Conservation (phyloP, 2,797 vertebrate species). For the Parauchenoglanis punctatus region DNA sequence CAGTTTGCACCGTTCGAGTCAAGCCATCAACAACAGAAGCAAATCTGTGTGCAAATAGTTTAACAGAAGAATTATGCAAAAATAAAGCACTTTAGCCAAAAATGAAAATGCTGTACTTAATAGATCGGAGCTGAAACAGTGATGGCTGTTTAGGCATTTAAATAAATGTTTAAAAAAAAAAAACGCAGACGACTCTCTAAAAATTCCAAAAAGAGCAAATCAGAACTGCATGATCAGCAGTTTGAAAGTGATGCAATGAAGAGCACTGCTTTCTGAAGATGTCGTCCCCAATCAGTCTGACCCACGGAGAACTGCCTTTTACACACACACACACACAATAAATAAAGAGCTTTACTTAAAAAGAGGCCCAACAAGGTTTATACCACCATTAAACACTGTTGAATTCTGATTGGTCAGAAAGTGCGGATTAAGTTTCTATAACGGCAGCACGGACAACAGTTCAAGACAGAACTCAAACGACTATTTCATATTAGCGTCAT, state of each 20-base stretch:
- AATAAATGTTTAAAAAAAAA: not conserved
- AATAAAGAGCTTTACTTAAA: not conserved
- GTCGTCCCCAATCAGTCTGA: not conserved
- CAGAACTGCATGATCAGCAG: conserved; percentile 12
- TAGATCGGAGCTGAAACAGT: not conserved
- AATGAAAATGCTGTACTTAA: not conserved
- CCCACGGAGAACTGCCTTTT: not conserved
- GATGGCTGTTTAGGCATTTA: not conserved
- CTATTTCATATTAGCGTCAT: not conserved
- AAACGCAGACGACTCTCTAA: not conserved
- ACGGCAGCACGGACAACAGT: not conserved
- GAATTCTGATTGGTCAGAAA: not conserved
- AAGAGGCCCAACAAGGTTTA: not conserved
- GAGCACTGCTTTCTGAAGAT: not conserved
- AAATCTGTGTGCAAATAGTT: not conserved
- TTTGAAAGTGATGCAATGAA: conserved; percentile 19
- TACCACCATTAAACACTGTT: not conserved
- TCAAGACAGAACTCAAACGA: not conserved
- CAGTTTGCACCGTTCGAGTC: not conserved
- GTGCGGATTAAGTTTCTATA: not conserved
- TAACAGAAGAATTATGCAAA: not conserved
- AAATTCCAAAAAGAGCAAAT: not conserved
- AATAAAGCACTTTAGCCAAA: not conserved
- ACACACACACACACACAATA: not conserved
- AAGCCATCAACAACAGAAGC: not conserved